These are phyloP conservation scores for Nettapus auritus DNA, from an alignment of 2,113 vertebrate genomes.

Conservation along the genomic window DNA sequence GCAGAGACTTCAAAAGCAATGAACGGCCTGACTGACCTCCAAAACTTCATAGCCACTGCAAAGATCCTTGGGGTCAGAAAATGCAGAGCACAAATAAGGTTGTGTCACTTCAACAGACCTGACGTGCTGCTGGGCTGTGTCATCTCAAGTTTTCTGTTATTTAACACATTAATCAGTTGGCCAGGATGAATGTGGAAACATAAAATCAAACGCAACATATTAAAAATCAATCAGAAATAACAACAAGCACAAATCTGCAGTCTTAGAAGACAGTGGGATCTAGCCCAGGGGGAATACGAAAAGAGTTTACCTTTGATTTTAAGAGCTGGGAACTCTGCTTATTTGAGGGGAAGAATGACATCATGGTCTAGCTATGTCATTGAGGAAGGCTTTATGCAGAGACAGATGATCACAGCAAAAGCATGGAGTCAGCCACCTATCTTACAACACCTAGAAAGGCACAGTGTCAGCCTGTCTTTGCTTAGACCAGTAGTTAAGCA, in stretches of 20 bases:
- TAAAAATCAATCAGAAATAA: conserved; percentile 17
- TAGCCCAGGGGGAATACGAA: not conserved
- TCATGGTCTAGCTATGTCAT: conserved; percentile 17
- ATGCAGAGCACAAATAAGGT: not conserved
- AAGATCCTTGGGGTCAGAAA: not conserved
- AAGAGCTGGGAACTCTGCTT: not conserved
- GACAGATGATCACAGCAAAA: not conserved
- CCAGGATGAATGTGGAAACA: not conserved
- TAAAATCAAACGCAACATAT: not conserved
- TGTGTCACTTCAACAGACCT: not conserved
- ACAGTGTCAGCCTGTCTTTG: not conserved
- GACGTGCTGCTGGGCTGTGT: not conserved
- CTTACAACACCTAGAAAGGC: not conserved
- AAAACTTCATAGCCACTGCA: not conserved
- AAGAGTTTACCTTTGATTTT: conserved; percentile 32
- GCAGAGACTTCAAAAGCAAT: not conserved
- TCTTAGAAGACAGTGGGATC: not conserved
- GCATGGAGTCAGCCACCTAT: not conserved
- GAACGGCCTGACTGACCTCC: not conserved
- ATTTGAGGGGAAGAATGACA: conserved; percentile 22
- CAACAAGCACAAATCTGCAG: not conserved
- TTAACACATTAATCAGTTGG: not conserved
- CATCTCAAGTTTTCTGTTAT: not conserved
- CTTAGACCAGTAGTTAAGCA: not conserved
- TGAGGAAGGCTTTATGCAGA: conserved; percentile 2